Percentiles rank a stretch among this genome's conserved stretches.
Conservation (phyloP, 2,113 vertebrate genomes). For the Gasterosteus nipponicus region DNA sequence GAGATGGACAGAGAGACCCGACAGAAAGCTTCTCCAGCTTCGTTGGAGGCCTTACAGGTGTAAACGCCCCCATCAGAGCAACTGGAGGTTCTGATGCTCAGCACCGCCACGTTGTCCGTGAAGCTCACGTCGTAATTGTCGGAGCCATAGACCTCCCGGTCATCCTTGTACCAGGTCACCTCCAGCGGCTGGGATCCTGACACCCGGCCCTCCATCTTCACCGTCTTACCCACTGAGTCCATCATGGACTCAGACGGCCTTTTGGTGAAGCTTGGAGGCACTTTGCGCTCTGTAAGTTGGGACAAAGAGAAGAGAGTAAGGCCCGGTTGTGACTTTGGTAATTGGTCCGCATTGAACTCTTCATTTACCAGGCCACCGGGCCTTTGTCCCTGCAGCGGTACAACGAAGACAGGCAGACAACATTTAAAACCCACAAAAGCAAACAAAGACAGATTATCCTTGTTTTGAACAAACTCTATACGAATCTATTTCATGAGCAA, state of each 20-base stretch:
- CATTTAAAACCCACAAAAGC: conserved; percentile 6
- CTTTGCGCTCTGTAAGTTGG: conserved; percentile 86
- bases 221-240: conserved; percentile 86
- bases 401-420: conserved; percentile 3
- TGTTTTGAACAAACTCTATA: background rate
- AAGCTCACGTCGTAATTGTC: conserved; percentile 87
- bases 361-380: conserved; percentile 38
- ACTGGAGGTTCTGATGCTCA: conserved; percentile 81
- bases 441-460: conserved; percentile 12
- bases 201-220: conserved; percentile 90
- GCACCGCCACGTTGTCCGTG: conserved; percentile 84
- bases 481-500: background rate
- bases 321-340: background rate
- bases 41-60: conserved; percentile 89
- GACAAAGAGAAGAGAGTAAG: conserved; percentile 42
- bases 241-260: conserved; percentile 88
- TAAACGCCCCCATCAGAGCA: conserved; percentile 86
- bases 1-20: conserved; percentile 86
- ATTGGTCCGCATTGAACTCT: background rate
- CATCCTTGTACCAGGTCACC: conserved; percentile 90
- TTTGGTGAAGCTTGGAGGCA: conserved; percentile 92
- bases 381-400: background rate
- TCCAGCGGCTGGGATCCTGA: conserved; percentile 92
- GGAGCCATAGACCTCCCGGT: conserved; percentile 82
- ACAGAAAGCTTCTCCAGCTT: conserved; percentile 87